Evolutionary conservation across 2,113 vertebrate species (phyloP).

Genomic region (Pollachius pollachius): DNA sequence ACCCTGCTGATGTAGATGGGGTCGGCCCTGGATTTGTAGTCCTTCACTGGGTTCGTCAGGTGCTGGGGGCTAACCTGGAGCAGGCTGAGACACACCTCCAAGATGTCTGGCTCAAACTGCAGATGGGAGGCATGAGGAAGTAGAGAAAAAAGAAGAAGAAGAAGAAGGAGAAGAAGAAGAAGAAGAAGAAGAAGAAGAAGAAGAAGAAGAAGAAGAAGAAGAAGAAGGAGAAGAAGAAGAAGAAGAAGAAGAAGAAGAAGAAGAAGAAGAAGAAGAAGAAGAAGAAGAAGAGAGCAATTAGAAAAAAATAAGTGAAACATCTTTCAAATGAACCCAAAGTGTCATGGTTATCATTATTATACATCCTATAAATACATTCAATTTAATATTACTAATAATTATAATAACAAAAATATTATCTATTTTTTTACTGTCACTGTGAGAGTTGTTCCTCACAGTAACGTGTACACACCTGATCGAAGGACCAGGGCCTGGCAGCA

Average conservation of each 20-base stretch:
- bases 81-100: conserved; percentile 71
- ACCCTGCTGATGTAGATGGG: conserved; percentile 72
- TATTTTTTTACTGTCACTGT: neutral
- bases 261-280: too few relatives aligned
- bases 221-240: too few relatives aligned
- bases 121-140: neutral
- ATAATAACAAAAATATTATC: too few relatives aligned
- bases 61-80: conserved; percentile 71
- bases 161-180: neutral
- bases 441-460: neutral
- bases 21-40: conserved; percentile 53
- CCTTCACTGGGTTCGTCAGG: conserved; percentile 28
- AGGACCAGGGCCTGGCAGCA: conserved; percentile 64
- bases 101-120: conserved; percentile 66
- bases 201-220: too few relatives aligned
- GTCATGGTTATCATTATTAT: too few relatives aligned
- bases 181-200: neutral
- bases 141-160: neutral
- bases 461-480: conserved; percentile 65
- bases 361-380: too few relatives aligned
- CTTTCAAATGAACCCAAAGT: too few relatives aligned
- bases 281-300: too few relatives aligned
- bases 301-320: too few relatives aligned
- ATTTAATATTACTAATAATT: too few relatives aligned
- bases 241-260: too few relatives aligned